These are phyloP conservation scores for Meteorus cinctellus DNA, from an alignment of 2,888 invertebrate species.

Conservation along the genomic window DNA sequence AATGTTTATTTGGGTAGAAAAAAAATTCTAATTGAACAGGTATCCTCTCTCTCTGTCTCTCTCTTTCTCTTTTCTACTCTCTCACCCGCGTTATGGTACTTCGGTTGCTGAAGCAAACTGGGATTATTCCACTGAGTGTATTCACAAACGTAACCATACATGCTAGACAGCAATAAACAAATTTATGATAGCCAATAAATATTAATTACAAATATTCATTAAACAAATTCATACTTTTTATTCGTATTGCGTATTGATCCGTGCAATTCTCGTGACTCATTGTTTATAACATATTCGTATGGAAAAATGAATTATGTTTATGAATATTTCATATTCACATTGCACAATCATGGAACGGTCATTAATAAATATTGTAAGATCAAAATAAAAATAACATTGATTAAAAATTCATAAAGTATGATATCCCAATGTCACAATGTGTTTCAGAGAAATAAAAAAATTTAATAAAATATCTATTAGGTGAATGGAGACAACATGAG, in stretches of 20 bases:
- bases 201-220: slow-evolving; percentile 45
- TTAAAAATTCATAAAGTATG: too few relatives aligned
- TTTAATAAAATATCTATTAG: slow-evolving; percentile 11
- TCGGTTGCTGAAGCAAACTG: slow-evolving; percentile 45
- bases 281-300: too few relatives aligned
- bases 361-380: too few relatives aligned
- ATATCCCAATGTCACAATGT: too few relatives aligned
- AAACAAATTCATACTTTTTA: slow-evolving; percentile 41
- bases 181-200: slow-evolving; percentile 17
- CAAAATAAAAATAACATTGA: too few relatives aligned
- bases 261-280: too few relatives aligned
- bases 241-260: too few relatives aligned
- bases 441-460: slow-evolving; percentile 36
- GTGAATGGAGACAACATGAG: background rate
- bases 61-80: slow-evolving; percentile 27
- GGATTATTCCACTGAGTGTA: slow-evolving; percentile 61
- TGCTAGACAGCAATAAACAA: slow-evolving; percentile 7
- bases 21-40: slow-evolving; percentile 63
- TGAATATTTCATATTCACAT: too few relatives aligned
- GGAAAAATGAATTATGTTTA: too few relatives aligned
- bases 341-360: too few relatives aligned
- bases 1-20: slow-evolving; percentile 62
- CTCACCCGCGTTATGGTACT: slow-evolving; percentile 42
- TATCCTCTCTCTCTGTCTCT: slow-evolving; percentile 48
- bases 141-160: slow-evolving; percentile 45